These are phyloP conservation scores for Chelonus formosanus DNA, from an alignment of 2,888 invertebrate species.

Conservation along the genomic window DNA sequence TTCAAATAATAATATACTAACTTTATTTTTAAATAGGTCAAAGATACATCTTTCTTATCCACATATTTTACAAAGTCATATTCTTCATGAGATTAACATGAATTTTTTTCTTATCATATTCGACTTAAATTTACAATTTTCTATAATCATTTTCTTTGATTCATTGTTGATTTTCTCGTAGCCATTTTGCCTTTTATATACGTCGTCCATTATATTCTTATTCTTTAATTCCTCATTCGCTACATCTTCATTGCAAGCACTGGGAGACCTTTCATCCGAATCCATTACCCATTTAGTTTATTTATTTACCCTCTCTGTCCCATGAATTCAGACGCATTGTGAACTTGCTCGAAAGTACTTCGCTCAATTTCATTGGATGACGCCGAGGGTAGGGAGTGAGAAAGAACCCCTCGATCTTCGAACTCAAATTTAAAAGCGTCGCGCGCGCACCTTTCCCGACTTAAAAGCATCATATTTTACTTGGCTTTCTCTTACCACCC, in stretches of 20 bases:
- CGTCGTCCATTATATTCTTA: neutral
- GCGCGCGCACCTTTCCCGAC: slow-evolving; percentile 36
- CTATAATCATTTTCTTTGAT: too few species aligned
- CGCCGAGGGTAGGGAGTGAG: neutral
- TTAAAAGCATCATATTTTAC: slow-evolving; percentile 62
- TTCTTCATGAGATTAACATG: too few species aligned
- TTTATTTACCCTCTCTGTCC: slow-evolving; percentile 26
- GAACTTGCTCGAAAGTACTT: slow-evolving; percentile 39
- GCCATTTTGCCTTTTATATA: too few species aligned
- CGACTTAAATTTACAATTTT: too few species aligned
- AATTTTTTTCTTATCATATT: too few species aligned
- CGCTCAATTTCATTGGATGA: slow-evolving; percentile 51
- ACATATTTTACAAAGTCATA: too few species aligned
- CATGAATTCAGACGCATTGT: slow-evolving; percentile 39
- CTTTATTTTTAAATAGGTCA: too few species aligned
- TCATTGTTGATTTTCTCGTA: too few species aligned
- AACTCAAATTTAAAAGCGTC: slow-evolving; percentile 56
- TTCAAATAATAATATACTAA: too few species aligned
- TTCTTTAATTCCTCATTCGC: neutral
- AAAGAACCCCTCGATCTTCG: slow-evolving; percentile 51
- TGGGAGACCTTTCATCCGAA: slow-evolving; percentile 23
- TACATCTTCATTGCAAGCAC: slow-evolving; percentile 19
- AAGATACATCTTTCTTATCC: too few species aligned
- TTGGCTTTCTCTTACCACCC: slow-evolving; percentile 15
- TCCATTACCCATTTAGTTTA: slow-evolving; percentile 29